These are phyloP conservation scores for Tryphoninae sp. DNA, from an alignment of 2,888 invertebrate genomes.

Conservation along the genomic window DNA sequence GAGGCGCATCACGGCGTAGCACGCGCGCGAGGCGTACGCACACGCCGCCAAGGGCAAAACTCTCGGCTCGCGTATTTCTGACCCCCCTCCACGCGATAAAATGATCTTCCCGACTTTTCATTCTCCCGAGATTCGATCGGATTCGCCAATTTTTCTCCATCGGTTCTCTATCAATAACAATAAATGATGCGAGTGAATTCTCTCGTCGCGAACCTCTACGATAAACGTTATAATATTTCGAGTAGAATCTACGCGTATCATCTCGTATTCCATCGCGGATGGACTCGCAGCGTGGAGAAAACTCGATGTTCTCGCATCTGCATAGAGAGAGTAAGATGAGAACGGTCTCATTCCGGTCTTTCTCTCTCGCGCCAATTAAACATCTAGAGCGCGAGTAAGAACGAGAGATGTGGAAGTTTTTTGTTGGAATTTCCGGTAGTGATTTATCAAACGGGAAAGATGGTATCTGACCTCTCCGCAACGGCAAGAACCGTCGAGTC, in stretches of 20 bases:
- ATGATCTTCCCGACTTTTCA: conserved; percentile 28
- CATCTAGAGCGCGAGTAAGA: conserved; percentile 76
- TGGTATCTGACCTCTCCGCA: conserved; percentile 73
- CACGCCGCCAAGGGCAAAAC: conserved; percentile 72
- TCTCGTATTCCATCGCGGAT: not conserved
- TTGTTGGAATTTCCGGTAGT: conserved; percentile 80
- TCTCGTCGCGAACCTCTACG: not conserved
- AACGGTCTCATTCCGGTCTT: conserved; percentile 43
- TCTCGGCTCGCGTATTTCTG: conserved; percentile 40
- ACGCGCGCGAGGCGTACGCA: conserved; percentile 70
- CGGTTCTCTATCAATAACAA: conserved; percentile 7
- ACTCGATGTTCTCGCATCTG: conserved; percentile 18
- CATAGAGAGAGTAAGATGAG: conserved; percentile 12
- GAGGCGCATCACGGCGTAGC: conserved; percentile 65
- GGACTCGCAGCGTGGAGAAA: conserved; percentile 8
- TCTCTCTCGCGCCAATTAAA: conserved; percentile 73
- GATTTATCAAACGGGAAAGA: conserved; percentile 80
- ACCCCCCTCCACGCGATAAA: conserved; percentile 14
- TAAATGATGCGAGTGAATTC: conserved; percentile 7
- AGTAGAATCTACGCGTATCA: conserved; percentile 17
- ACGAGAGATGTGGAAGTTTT: conserved; percentile 70
- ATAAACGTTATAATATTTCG: not conserved
- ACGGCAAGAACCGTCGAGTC: conserved; percentile 72
- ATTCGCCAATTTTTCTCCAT: not conserved
- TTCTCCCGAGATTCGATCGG: not conserved